phyloP scores from a whole-genome alignment of 2,113 vertebrate species.

The Lathamus discolor region DNA sequence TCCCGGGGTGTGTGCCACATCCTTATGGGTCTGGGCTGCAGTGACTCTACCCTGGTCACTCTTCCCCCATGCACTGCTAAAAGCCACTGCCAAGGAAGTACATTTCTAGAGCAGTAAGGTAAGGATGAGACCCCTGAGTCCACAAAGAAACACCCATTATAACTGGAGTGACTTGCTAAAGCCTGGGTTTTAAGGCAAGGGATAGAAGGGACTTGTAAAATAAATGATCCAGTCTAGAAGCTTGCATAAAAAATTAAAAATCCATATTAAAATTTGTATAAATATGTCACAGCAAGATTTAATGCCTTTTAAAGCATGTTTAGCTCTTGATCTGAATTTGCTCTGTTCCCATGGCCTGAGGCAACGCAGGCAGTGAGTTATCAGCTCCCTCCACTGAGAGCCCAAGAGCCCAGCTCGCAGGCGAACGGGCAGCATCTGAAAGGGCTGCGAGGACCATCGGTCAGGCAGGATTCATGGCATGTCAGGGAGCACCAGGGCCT shows the following conservation, averaged over 20 bases:
- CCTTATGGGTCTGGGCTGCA: background rate
- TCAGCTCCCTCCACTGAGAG: background rate
- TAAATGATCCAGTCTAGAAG: constrained; percentile 22
- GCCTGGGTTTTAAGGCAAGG: background rate
- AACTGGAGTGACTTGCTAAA: background rate
- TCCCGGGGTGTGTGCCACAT: no score
- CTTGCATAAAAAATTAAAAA: constrained; percentile 60
- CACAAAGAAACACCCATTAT: background rate
- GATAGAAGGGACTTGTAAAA: constrained; percentile 15
- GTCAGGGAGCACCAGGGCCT: background rate
- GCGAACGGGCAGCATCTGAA: rapidly evolving
- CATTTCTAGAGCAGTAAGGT: background rate
- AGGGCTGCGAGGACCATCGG: rapidly evolving
- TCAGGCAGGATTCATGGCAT: rapidly evolving
- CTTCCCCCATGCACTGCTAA: background rate
- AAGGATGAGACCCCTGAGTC: background rate
- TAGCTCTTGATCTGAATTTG: background rate
- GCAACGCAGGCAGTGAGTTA: rapidly evolving
- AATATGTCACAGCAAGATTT: constrained; percentile 11
- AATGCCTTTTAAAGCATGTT: background rate
- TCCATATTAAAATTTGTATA: constrained; percentile 32
- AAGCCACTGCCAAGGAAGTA: background rate
- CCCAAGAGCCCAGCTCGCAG: rapidly evolving
- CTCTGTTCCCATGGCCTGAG: background rate
- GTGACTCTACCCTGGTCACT: background rate